Evolutionary conservation across 2,113 vertebrate genomes (phyloP).

Genomic region (Epinephelus moara): DNA sequence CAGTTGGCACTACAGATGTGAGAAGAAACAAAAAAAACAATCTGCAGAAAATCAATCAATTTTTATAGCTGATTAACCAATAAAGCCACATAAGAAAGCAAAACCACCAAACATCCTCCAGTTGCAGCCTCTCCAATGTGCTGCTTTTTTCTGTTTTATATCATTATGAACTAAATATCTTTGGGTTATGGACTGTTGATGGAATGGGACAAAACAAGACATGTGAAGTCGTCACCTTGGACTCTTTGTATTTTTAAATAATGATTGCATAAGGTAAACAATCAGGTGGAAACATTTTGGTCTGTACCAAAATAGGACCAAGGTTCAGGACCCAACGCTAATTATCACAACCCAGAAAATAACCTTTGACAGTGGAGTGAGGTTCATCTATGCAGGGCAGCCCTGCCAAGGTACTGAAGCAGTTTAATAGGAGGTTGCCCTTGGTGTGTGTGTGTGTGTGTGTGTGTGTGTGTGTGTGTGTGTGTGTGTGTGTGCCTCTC

Average conservation of each 20-base stretch:
- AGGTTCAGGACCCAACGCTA: background rate
- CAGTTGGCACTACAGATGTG: background rate
- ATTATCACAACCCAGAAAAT: background rate
- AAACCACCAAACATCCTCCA: background rate
- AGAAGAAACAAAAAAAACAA: background rate
- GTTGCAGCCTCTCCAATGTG: background rate
- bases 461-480: constrained; percentile 33
- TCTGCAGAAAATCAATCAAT: background rate
- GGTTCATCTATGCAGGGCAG: constrained; percentile 6
- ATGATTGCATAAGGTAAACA: background rate
- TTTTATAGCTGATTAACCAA: background rate
- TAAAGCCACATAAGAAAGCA: background rate
- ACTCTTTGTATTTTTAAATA: background rate
- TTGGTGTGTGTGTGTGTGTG: constrained; percentile 25
- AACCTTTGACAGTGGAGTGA: background rate
- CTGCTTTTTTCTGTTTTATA: background rate
- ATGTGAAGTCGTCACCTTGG: background rate
- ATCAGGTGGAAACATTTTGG: background rate
- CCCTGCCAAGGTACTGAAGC: constrained; percentile 24
- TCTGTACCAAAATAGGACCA: no score
- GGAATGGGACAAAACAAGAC: background rate
- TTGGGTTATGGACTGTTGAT: background rate
- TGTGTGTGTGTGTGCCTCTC: constrained; percentile 31
- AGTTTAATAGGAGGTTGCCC: constrained; percentile 32
- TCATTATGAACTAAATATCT: background rate